A percentile compares a stretch with the other conserved stretches of the same genome.
Conservation (phyloP, 2,888 invertebrate genomes). For the Trichogramma evanescens region DNA sequence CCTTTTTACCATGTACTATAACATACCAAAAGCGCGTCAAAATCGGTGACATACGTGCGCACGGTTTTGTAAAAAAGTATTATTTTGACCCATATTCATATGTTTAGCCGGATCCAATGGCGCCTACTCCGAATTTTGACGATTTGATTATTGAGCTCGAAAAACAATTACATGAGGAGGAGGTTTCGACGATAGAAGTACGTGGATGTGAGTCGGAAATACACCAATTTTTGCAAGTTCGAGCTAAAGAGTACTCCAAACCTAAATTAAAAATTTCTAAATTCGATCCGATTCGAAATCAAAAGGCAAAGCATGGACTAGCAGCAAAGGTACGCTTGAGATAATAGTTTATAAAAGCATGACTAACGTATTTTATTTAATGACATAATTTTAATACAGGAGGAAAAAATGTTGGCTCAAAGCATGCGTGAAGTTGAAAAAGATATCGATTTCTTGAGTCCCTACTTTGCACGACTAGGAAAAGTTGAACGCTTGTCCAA, state of each 20-base stretch:
- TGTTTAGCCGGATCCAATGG: constrained; percentile 57
- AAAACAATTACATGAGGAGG: constrained; percentile 58
- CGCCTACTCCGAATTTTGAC: constrained; percentile 55
- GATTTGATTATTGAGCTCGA: constrained; percentile 60
- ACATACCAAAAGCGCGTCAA: too few species aligned
- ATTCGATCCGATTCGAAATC: constrained; percentile 54
- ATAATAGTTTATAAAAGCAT: neutral
- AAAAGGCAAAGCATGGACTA: constrained; percentile 51
- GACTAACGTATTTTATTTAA: neutral
- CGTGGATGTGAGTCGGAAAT: constrained; percentile 51
- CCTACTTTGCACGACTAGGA: constrained; percentile 58
- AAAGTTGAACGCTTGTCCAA: constrained; percentile 48
- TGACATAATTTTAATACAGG: constrained; percentile 37
- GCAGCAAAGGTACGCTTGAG: constrained; percentile 47
- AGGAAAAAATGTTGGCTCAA: constrained; percentile 50
- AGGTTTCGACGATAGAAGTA: constrained; percentile 53
- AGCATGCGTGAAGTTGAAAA: constrained; percentile 58
- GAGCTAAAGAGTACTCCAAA: constrained; percentile 48
- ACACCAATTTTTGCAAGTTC: constrained; percentile 46
- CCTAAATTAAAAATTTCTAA: constrained; percentile 51
- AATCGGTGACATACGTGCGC: too few species aligned
- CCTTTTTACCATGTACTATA: too few species aligned
- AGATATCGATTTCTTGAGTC: constrained; percentile 58
- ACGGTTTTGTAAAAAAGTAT: too few species aligned
- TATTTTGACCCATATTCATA: too few species aligned